These are phyloP conservation scores for Clivina fossor DNA, from an alignment of 2,888 invertebrate genomes.

Conservation along the genomic window DNA sequence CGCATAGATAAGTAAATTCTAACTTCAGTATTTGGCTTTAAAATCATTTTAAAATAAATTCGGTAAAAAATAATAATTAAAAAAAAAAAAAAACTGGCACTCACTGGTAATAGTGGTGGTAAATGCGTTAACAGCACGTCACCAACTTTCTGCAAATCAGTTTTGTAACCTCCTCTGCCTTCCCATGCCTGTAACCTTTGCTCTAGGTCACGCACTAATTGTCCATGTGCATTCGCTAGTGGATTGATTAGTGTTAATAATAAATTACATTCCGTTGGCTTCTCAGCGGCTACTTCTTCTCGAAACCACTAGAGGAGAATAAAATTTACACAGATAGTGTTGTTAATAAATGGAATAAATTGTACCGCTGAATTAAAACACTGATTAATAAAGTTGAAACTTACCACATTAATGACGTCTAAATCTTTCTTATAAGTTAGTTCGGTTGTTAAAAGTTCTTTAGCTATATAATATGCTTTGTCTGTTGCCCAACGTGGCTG, in stretches of 20 bases:
- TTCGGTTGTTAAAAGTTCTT: slow-evolving; percentile 94
- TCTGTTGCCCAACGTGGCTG: slow-evolving; percentile 66
- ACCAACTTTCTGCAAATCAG: slow-evolving; percentile 66
- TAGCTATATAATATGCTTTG: slow-evolving; percentile 80
- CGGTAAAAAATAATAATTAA: neutral
- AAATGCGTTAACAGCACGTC: slow-evolving; percentile 73
- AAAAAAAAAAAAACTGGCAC: slow-evolving; percentile 30
- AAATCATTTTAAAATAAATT: neutral
- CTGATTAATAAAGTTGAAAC: slow-evolving; percentile 45
- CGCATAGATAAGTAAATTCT: too few relatives aligned
- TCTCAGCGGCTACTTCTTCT: slow-evolving; percentile 61
- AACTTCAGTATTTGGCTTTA: too few relatives aligned
- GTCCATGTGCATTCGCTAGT: slow-evolving; percentile 79
- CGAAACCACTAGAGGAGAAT: slow-evolving; percentile 66
- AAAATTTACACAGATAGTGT: neutral
- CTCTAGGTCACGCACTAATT: slow-evolving; percentile 78
- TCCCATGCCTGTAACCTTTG: slow-evolving; percentile 75
- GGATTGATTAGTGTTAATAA: slow-evolving; percentile 66
- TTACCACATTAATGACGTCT: slow-evolving; percentile 85
- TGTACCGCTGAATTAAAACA: slow-evolving; percentile 10
- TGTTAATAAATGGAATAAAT: neutral
- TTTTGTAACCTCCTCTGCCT: slow-evolving; percentile 56
- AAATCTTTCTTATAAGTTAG: slow-evolving; percentile 93
- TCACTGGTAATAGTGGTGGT: slow-evolving; percentile 62
- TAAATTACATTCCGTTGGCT: slow-evolving; percentile 63